phyloP scores from a whole-genome alignment of 2,113 vertebrate genomes.

The Strigops habroptila region DNA sequence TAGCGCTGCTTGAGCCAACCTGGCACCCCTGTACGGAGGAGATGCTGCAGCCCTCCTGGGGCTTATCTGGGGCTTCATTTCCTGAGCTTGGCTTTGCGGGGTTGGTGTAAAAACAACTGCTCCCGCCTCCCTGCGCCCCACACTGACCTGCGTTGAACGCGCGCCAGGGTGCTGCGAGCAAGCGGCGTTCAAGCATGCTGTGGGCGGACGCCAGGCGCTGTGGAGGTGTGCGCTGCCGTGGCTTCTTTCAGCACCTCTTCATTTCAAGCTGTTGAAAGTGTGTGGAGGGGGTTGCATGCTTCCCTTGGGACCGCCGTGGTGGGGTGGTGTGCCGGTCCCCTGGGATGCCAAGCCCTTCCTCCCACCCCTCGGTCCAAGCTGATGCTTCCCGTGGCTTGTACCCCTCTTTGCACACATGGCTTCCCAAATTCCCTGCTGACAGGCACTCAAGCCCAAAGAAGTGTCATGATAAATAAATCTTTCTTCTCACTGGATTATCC shows the following conservation, averaged over 20 bases:
- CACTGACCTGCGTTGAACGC: accelerated
- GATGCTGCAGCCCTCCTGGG: background rate
- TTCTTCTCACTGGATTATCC: background rate
- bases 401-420: background rate
- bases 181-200: background rate
- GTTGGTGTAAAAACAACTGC: background rate
- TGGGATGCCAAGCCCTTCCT: background rate
- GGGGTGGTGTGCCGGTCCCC: background rate
- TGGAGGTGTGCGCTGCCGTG: background rate
- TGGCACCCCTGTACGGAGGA: accelerated
- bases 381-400: background rate
- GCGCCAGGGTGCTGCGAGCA: accelerated
- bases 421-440: background rate
- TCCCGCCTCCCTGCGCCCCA: background rate
- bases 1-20: background rate
- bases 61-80: background rate
- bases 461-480: background rate
- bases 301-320: accelerated
- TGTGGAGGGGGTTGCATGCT: background rate
- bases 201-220: accelerated
- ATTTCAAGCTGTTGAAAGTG: background rate
- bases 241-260: background rate
- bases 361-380: background rate
- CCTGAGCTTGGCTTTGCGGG: accelerated
- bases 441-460: background rate